Percentiles rank a stretch among this genome's conserved stretches.
These are phyloP conservation scores for Nemotelus nigrinus DNA, from an alignment of 2,888 invertebrate genomes.

Conservation along the genomic window DNA sequence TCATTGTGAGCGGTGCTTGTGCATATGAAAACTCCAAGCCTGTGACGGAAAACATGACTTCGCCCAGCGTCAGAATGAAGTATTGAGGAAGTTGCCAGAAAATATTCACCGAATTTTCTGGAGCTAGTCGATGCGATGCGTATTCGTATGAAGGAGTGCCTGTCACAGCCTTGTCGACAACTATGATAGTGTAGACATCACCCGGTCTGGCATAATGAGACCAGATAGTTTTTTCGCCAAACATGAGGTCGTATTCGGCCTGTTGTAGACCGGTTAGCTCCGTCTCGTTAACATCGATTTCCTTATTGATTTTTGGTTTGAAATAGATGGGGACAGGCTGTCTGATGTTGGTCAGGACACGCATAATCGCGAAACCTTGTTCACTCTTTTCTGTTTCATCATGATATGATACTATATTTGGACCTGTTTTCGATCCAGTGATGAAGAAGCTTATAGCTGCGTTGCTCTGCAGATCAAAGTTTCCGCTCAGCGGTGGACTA, in stretches of 20 bases:
- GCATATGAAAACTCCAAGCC: conserved; percentile 78
- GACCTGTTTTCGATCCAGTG: background rate
- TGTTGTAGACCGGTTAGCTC: conserved; percentile 46
- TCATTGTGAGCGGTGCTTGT: conserved; percentile 83
- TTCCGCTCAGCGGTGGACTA: background rate
- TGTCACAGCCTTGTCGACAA: conserved; percentile 45
- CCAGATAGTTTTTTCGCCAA: conserved; percentile 9
- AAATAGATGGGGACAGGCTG: background rate
- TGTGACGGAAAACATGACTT: conserved; percentile 75
- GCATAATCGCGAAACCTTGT: conserved; percentile 23
- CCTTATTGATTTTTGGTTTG: background rate
- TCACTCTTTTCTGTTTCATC: conserved; percentile 21
- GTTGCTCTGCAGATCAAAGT: conserved; percentile 20
- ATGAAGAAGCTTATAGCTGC: conserved; percentile 44
- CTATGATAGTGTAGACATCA: conserved; percentile 62
- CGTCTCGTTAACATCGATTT: background rate
- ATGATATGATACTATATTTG: background rate
- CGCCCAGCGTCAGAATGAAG: conserved; percentile 72
- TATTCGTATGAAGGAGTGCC: conserved; percentile 25
- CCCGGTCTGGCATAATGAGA: conserved; percentile 55
- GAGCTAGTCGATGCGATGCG: conserved; percentile 55
- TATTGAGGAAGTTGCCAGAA: conserved; percentile 77
- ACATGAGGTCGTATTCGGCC: conserved; percentile 34
- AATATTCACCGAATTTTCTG: conserved; percentile 69
- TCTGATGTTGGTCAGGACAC: background rate